Conservation (phyloP, 2,113 vertebrate species). For the Hypocryptadius cinnamomeus region DNA sequence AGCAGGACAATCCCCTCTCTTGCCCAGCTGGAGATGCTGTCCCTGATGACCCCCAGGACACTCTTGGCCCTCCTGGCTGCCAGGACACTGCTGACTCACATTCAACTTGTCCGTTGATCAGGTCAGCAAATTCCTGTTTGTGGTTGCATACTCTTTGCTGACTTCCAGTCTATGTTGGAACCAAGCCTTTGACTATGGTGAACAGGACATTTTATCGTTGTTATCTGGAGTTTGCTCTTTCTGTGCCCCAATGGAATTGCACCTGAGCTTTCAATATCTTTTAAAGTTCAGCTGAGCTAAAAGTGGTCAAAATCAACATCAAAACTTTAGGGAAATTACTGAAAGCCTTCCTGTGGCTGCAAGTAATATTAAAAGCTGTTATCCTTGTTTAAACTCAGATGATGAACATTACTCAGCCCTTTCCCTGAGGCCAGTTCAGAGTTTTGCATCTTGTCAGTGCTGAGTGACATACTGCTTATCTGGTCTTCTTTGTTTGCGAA, state of each 20-base stretch:
- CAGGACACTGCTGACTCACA: neutral
- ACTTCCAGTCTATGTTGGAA: neutral
- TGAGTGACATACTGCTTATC: neutral
- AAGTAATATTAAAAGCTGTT: neutral
- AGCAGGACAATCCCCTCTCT: neutral
- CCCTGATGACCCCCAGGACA: neutral
- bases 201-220: neutral
- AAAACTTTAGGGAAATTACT: neutral
- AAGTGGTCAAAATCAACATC: slow-evolving; percentile 7
- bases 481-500: neutral
- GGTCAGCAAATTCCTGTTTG: neutral
- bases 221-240: neutral
- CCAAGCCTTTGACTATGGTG: neutral
- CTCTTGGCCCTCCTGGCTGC: rapidly evolving
- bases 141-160: neutral
- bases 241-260: neutral
- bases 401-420: neutral
- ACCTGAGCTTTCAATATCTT: neutral
- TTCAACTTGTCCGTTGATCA: neutral
- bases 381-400: slow-evolving; percentile 2
- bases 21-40: rapidly evolving
- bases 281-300: slow-evolving; percentile 30
- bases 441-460: neutral
- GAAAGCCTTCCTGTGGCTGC: neutral
- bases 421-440: neutral